A percentile compares a stretch with the other conserved stretches of the same genome.
Evolutionary conservation across 2,888 invertebrate genomes (phyloP).

Genomic region (Leptinotarsa juncta): DNA sequence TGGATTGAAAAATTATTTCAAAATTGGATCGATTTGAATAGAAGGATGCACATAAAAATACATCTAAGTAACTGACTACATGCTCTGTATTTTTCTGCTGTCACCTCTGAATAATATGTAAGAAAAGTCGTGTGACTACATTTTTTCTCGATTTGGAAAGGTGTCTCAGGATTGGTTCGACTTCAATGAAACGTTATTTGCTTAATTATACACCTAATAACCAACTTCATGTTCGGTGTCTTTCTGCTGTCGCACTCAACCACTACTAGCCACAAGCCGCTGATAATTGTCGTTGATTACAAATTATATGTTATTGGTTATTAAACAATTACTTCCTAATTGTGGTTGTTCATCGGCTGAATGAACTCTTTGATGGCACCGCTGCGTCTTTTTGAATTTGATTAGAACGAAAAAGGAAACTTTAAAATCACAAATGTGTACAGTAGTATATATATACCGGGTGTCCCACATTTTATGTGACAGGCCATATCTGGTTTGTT

Average conservation of each 20-base stretch:
- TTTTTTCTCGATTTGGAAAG: no score
- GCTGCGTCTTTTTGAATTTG: neutral
- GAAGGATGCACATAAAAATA: no score
- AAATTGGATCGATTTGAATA: no score
- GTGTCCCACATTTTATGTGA: no score
- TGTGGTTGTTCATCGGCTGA: slow-evolving; percentile 8
- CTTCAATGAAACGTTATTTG: neutral
- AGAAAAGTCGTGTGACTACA: no score
- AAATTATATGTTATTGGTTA: slow-evolving; percentile 19
- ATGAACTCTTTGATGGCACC: neutral
- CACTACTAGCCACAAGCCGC: slow-evolving; percentile 1
- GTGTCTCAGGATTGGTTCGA: no score
- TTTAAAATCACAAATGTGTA: neutral
- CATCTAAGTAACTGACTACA: no score
- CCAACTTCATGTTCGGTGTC: neutral
- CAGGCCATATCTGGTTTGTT: no score
- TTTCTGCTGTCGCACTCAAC: slow-evolving; percentile 2
- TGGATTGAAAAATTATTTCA: no score
- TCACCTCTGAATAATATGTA: no score
- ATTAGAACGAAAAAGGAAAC: neutral
- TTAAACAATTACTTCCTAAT: slow-evolving; percentile 18
- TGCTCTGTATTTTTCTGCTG: no score
- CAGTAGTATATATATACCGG: neutral
- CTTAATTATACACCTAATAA: slow-evolving; percentile 7
- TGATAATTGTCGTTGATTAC: slow-evolving; percentile 19